A percentile compares a stretch with the other conserved stretches of the same genome.
Conservation (phyloP, 2,113 vertebrate species). For the Trichechus manatus region DNA sequence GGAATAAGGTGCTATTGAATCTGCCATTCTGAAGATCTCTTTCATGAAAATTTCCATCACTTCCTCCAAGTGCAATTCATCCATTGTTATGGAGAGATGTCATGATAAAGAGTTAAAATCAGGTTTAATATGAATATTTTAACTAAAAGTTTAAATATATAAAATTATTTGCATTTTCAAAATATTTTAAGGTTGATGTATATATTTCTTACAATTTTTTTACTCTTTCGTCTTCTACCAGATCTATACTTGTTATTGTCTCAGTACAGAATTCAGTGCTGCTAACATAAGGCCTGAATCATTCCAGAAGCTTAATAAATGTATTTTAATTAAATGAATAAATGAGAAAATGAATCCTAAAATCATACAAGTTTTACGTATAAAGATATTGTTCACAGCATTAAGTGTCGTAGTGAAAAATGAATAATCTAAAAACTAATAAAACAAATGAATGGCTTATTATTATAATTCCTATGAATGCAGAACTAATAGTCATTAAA, state of each 20-base stretch:
- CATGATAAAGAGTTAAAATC: neutral
- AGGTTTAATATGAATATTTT: neutral
- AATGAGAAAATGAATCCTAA: neutral
- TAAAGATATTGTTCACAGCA: neutral
- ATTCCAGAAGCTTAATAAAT: neutral
- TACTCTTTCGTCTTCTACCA: neutral
- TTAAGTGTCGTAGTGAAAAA: neutral
- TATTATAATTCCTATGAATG: neutral
- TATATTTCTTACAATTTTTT: neutral
- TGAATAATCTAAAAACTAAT: neutral
- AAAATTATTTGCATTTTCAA: neutral
- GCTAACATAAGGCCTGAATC: neutral
- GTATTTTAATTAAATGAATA: neutral
- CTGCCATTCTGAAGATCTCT: neutral
- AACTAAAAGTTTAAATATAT: neutral
- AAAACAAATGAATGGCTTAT: neutral
- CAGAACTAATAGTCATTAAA: neutral
- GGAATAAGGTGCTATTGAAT: neutral
- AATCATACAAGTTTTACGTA: neutral
- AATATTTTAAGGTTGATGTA: neutral
- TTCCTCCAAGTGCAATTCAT: neutral
- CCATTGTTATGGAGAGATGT: neutral
- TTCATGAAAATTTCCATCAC: neutral
- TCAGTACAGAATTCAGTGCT: neutral
- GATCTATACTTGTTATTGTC: neutral